Base-by-base conservation (phyloP, 2,888 invertebrate genomes). In the Phaonia tiefii region DNA sequence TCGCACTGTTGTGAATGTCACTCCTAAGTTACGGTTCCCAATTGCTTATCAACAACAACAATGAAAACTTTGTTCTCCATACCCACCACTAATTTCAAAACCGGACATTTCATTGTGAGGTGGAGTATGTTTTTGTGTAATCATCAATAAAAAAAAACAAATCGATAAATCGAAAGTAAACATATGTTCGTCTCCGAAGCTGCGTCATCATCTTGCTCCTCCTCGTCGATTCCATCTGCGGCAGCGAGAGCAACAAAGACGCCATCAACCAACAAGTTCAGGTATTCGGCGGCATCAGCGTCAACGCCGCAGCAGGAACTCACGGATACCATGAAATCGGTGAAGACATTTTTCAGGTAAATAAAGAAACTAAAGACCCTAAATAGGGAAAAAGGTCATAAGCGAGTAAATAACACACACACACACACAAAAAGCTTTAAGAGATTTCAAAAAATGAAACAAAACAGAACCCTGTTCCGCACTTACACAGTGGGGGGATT, bases 311-410 rank as follows among this genome's bases (percentile, higher is more conserved):
- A 75, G 70, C 60, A 44, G 31, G 70, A 75, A 70, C 60, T 46
- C 44, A 65, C 71, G 63, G 54, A 39, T 31, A 69, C 77, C 66
- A 85, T 85, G 85, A 85, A 84, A 83, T 77, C 82, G 75, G 84
- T 84, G 49, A 85, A 85, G 79, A 75, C 82, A 76, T 86, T 86
- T 70, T 75, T 86, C 83, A 86, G 86, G 86, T 86, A 85, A 85
- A 71, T 77, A 51, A 66, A n/a, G 11, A 71, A 56, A 22, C 44
- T 8, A 15, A 37, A 63, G 31, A 20, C 31, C 8, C 31, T 8
- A 44, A 65, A 5, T 8, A 44, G 26, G 22, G 4, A 46, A 8
- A 25, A 22, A 66, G 65, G 31, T 31, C 31, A 31, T n/a, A 71
- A 49, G 51, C 46, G 17, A 56, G 46, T 1, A 20, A 26, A 56